Percentiles rank a stretch among this genome's conserved stretches.
These are phyloP conservation scores for Lophotis ruficrista DNA, from an alignment of 2,113 vertebrate species.

Conservation along the genomic window DNA sequence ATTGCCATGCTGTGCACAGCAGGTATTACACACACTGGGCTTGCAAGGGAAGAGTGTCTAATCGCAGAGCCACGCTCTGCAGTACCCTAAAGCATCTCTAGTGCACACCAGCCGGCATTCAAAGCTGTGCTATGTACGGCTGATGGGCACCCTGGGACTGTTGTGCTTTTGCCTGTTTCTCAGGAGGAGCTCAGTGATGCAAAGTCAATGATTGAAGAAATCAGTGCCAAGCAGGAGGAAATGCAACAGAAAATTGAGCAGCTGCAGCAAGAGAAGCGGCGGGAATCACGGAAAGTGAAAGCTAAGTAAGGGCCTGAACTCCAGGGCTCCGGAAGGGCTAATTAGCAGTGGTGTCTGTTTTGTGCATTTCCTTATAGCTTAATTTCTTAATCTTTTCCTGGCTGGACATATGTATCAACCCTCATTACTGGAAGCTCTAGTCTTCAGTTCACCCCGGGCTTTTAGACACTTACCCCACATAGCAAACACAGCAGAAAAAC, in stretches of 20 bases:
- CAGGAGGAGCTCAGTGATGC: conserved; percentile 91
- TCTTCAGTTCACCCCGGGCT: background rate
- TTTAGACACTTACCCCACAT: background rate
- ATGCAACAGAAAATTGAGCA: conserved; percentile 87
- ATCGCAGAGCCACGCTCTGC: background rate
- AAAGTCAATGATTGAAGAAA: conserved; percentile 88
- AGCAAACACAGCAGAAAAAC: background rate
- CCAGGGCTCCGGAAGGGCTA: background rate
- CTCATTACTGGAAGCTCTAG: background rate
- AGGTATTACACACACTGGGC: background rate
- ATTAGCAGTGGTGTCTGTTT: background rate
- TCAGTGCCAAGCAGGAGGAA: conserved; percentile 88
- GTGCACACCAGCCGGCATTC: background rate
- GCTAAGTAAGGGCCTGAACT: conserved; percentile 77
- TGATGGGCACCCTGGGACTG: background rate
- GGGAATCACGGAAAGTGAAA: conserved; percentile 82
- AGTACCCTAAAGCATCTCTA: background rate
- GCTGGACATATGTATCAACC: background rate
- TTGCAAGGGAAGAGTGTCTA: background rate
- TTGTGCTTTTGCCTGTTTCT: conserved; percentile 1
- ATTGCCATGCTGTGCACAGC: background rate
- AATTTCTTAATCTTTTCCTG: background rate
- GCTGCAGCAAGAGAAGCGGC: conserved; percentile 82
- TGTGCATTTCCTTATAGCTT: background rate
- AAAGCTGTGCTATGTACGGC: background rate